Evolutionary conservation across 2,888 invertebrate species (phyloP).

Genomic region (Nebria salina): DNA sequence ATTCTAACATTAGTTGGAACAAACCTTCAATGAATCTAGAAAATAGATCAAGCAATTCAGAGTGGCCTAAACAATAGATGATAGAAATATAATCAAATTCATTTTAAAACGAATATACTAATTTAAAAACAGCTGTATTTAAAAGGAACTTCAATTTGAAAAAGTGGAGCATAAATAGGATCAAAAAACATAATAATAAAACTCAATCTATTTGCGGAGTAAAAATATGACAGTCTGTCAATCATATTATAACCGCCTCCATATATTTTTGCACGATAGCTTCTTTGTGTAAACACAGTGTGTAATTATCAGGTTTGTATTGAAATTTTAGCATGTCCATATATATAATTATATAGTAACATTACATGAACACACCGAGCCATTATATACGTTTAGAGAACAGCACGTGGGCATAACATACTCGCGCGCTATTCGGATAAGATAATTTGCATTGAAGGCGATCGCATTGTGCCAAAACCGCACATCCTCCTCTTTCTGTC

Average conservation of each 20-base stretch:
- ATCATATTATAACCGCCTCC: slow-evolving; percentile 16
- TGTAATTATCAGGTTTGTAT: slow-evolving; percentile 44
- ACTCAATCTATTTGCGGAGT: background rate
- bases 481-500: slow-evolving; percentile 25
- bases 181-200: background rate
- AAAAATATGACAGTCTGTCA: slow-evolving; percentile 22
- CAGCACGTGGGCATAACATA: slow-evolving; percentile 33
- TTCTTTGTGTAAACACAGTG: slow-evolving; percentile 33
- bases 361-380: slow-evolving; percentile 1
- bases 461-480: slow-evolving; percentile 46
- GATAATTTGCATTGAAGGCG: slow-evolving; percentile 45
- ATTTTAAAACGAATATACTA: no score
- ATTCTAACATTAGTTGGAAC: no score
- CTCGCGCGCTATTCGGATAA: slow-evolving; percentile 19
- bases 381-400: slow-evolving; percentile 33
- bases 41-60: no score
- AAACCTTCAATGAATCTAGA: no score
- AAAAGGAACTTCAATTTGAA: no score
- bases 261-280: slow-evolving; percentile 24
- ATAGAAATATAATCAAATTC: no score
- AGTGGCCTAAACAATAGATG: no score
- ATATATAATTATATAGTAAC: slow-evolving; percentile 25
- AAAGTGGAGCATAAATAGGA: no score
- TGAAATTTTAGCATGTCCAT: slow-evolving; percentile 37
- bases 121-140: no score